Conservation (phyloP, 2,113 vertebrate genomes). For the Crotophaga sulcirostris region DNA sequence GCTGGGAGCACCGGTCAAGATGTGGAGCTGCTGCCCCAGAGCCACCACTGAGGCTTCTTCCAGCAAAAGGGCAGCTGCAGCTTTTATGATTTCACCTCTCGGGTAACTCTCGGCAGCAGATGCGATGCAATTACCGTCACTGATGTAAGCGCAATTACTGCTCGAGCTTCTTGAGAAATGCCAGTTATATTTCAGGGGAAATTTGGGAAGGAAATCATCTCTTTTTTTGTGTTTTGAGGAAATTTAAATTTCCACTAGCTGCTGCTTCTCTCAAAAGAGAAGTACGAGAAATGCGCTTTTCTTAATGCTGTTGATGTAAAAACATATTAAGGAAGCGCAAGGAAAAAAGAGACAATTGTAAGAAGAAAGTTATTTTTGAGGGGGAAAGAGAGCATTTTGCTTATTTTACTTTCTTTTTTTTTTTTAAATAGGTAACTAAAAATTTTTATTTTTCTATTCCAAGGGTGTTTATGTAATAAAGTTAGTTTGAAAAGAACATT, state of each 20-base stretch:
- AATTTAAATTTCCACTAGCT: neutral
- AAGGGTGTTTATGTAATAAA: neutral
- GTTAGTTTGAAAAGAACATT: neutral
- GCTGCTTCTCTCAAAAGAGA: neutral
- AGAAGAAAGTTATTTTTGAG: neutral
- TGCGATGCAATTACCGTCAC: conserved; percentile 30
- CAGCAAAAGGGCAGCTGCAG: conserved; percentile 15
- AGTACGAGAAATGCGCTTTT: neutral
- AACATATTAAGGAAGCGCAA: neutral
- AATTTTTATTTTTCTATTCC: neutral
- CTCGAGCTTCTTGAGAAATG: conserved; percentile 28
- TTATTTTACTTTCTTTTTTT: neutral
- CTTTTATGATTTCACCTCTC: neutral
- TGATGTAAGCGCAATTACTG: conserved; percentile 51
- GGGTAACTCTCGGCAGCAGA: conserved; percentile 16
- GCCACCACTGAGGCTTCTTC: neutral
- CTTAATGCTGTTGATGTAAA: conserved; percentile 48
- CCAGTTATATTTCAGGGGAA: neutral
- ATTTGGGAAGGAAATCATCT: conserved; percentile 18
- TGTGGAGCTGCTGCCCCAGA: neutral
- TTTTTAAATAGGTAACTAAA: neutral
- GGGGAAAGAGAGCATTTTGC: neutral
- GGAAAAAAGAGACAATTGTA: neutral
- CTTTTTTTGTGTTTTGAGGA: conserved; percentile 3
- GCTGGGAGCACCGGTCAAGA: neutral